phyloP scores from a whole-genome alignment of 2,113 vertebrate genomes.

The Cichladusa arquata region DNA sequence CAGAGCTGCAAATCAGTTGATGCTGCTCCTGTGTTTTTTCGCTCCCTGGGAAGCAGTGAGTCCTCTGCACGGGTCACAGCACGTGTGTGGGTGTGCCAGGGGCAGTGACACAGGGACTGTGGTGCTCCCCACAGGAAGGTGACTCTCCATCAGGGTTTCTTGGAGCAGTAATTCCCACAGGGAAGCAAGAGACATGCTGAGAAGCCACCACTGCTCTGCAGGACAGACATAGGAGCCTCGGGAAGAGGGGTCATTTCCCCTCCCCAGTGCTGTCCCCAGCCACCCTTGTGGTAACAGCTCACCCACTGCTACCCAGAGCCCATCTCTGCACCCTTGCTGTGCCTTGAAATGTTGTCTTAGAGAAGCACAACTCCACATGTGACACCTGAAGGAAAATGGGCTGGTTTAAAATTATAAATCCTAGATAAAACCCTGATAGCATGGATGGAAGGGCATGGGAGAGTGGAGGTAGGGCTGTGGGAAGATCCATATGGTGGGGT shows the following conservation, averaged over 20 bases:
- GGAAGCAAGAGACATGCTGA: not conserved
- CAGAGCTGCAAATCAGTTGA: not conserved
- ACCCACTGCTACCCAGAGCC: not conserved
- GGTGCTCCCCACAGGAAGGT: not conserved
- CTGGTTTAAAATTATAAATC: not conserved
- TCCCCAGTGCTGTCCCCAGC: not conserved
- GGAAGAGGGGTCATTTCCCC: not conserved
- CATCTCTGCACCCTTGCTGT: not conserved
- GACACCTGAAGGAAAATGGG: not conserved
- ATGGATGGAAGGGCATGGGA: not conserved
- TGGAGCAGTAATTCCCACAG: not conserved
- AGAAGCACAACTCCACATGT: not conserved
- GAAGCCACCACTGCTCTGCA: not conserved
- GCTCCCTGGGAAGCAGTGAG: not conserved
- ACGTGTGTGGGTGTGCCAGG: fast-evolving
- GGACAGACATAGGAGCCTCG: not conserved
- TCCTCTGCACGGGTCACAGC: fast-evolving
- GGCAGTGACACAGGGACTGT: not conserved
- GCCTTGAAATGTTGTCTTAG: fast-evolving
- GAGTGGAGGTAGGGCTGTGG: not conserved
- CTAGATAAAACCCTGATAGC: fast-evolving
- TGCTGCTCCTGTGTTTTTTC: not conserved
- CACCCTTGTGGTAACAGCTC: not conserved
- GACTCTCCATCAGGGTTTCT: not conserved
- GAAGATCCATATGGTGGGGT: not conserved